Evolutionary conservation across 2,888 invertebrate species (phyloP).

Genomic region (Eulithis testata): DNA sequence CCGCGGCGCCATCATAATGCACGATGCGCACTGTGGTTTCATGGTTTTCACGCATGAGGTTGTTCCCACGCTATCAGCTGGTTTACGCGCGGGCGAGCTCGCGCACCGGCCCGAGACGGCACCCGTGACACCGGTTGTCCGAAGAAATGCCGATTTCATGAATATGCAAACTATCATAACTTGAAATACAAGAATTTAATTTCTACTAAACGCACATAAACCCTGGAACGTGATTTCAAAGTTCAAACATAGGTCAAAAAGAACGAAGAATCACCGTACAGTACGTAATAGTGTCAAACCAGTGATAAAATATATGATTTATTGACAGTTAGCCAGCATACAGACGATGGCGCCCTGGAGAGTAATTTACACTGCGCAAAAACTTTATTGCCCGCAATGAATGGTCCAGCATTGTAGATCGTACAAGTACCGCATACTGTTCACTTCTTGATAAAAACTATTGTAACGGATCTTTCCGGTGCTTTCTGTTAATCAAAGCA

Average conservation of each 20-base stretch:
- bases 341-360: constrained; percentile 57
- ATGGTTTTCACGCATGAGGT: constrained; percentile 59
- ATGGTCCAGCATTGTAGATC: constrained; percentile 37
- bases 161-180: constrained; percentile 26
- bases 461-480: constrained; percentile 41
- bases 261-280: constrained; percentile 13
- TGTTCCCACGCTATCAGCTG: constrained; percentile 80
- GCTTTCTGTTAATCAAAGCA: constrained; percentile 33
- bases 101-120: constrained; percentile 61
- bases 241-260: constrained; percentile 1
- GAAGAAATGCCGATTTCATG: constrained; percentile 41
- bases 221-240: constrained; percentile 6
- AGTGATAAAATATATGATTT: constrained; percentile 62
- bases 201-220: constrained; percentile 8
- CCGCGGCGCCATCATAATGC: constrained; percentile 43
- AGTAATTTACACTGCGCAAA: constrained; percentile 67
- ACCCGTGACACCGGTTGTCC: constrained; percentile 50
- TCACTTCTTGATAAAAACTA: constrained; percentile 39
- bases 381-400: constrained; percentile 55
- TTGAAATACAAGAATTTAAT: constrained; percentile 16
- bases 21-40: constrained; percentile 41
- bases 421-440: constrained; percentile 41
- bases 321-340: constrained; percentile 63
- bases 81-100: constrained; percentile 70
- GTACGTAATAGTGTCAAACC: constrained; percentile 32